Evolutionary conservation across 2,113 vertebrate species (phyloP), one percentile per base, ranked within the genome.

Genomic region (Serilophus lunatus): DNA sequence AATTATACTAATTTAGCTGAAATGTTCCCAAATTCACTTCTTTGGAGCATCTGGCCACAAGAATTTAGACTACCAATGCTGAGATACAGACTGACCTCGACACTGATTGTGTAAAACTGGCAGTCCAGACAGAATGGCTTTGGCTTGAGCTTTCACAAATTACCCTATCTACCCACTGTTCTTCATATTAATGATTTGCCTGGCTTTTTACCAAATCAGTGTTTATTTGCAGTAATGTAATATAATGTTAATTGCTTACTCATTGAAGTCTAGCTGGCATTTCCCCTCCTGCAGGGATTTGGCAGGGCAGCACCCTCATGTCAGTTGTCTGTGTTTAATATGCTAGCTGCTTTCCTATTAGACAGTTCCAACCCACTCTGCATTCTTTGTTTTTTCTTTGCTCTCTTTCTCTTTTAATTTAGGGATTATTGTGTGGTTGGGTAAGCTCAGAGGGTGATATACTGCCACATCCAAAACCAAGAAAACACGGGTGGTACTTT

Each of bases 371-470:
- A 94, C 97, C 96, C 97, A 84, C 81, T 51, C 64, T 3, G 40
- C 95, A 91, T 93, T 84, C 95, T 96, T 97, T 97, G 94, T 84
- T 95, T 95, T n/a, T 84, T 95, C 86, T 96, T 95, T 96, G 87
- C 87, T 82, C 86, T 92, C 83, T 45, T 60, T 86, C 88, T 95
- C 89, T 82, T 92, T 92, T 96, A 91, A 96, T 97, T 75, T 90
- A 66, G 42, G 70, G 36, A 50, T 93, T 97, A 97, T 69, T 95
- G 25, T 87, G 89, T 79, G 78, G 77, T 59, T 87, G 65, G 40
- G 78, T 72, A 84, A 82, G 53, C 81, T 95, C 40, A 95, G 93
- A 97, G 86, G 68, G 74, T 5, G 14, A 97, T 86, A 54, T 87
- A 81, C 96, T 96, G 95, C 96, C 77, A 95, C 94, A 97, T 96